phyloP scores from a whole-genome alignment of 2,888 invertebrate genomes.

The Orthonychiurus folsomi region DNA sequence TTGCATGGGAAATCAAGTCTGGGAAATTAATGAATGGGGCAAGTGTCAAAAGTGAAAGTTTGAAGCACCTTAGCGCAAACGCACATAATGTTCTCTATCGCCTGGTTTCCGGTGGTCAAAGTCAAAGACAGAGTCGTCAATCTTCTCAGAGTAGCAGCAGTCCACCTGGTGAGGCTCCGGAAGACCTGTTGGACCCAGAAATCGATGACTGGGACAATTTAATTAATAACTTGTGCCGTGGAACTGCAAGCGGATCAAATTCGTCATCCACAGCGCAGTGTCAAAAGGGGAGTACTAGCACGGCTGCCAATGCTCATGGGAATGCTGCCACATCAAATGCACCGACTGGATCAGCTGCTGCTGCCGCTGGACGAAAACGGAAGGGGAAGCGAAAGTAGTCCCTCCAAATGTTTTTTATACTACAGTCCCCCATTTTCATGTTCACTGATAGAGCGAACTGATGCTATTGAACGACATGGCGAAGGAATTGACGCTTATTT shows the following conservation, averaged over 20 bases:
- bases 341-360: conserved; percentile 2
- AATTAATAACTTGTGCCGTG: conserved; percentile 35
- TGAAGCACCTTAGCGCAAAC: conserved; percentile 64
- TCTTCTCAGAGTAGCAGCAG: not conserved
- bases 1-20: conserved; percentile 90
- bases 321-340: conserved; percentile 14
- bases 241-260: conserved; percentile 16
- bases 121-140: not conserved
- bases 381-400: conserved; percentile 35
- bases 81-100: conserved; percentile 42
- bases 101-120: conserved; percentile 20
- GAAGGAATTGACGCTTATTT: too few species aligned
- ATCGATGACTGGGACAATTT: conserved; percentile 37
- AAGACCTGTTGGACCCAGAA: conserved; percentile 13
- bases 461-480: too few species aligned
- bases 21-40: conserved; percentile 96
- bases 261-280: not conserved
- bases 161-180: not conserved
- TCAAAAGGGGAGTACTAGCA: conserved; percentile 8
- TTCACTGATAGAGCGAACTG: too few species aligned
- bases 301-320: not conserved
- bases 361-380: conserved; percentile 22
- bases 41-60: conserved; percentile 75
- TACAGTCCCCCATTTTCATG: not conserved
- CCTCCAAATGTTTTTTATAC: not conserved